A percentile compares a stretch with the other conserved stretches of the same genome.
These are phyloP conservation scores for Ophonus ardosiacus DNA, from an alignment of 2,888 invertebrate genomes.

Conservation along the genomic window DNA sequence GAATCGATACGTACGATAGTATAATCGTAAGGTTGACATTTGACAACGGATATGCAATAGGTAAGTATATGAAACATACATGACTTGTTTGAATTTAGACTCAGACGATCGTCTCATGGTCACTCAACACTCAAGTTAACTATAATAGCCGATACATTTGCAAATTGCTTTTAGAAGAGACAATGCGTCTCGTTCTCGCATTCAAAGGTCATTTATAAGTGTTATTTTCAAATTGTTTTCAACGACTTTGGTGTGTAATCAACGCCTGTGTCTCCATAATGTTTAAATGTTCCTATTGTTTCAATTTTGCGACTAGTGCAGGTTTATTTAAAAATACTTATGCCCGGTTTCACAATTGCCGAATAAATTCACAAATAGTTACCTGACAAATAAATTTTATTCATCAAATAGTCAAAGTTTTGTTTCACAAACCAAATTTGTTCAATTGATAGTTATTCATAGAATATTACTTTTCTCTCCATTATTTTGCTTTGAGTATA, in stretches of 20 bases:
- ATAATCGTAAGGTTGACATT: constrained; percentile 9
- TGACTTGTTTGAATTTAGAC: constrained; percentile 12
- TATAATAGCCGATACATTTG: constrained; percentile 61
- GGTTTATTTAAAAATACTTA: too few species aligned
- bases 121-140: constrained; percentile 11
- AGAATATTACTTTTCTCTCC: too few species aligned
- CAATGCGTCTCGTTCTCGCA: constrained; percentile 52
- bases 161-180: constrained; percentile 59
- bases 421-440: too few species aligned
- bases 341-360: too few species aligned
- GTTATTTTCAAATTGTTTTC: constrained; percentile 42
- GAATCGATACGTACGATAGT: neutral
- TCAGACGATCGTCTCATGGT: constrained; percentile 39
- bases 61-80: constrained; percentile 14
- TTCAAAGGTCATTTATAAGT: constrained; percentile 55
- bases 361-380: too few species aligned
- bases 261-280: neutral
- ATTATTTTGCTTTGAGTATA: too few species aligned
- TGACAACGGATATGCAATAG: constrained; percentile 38
- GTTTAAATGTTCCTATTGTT: neutral
- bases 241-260: neutral
- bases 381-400: too few species aligned
- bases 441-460: too few species aligned
- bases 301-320: neutral
- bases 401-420: too few species aligned